Evolutionary conservation across 2,113 vertebrate species (phyloP).

Genomic region (Rhodinocichla rosea): DNA sequence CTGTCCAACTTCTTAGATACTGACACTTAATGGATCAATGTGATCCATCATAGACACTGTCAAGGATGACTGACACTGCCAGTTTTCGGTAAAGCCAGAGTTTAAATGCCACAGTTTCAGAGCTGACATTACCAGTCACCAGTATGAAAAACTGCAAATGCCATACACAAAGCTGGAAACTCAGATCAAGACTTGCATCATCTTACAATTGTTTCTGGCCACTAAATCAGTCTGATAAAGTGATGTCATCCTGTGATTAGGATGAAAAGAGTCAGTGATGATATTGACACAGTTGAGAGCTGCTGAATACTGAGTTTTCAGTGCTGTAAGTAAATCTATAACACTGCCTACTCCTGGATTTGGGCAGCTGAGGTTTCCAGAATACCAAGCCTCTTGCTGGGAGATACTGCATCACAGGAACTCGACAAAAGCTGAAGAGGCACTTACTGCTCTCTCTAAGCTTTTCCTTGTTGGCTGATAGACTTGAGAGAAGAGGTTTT

Average conservation of each 20-base stretch:
- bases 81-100: background rate
- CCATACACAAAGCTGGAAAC: background rate
- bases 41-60: background rate
- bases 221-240: background rate
- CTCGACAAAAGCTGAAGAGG: constrained; percentile 48
- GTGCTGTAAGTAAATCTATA: background rate
- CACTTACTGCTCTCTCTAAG: constrained; percentile 95
- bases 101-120: background rate
- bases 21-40: background rate
- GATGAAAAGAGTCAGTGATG: constrained; percentile 44
- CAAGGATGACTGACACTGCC: background rate
- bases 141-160: background rate
- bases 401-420: constrained; percentile 46
- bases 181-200: background rate
- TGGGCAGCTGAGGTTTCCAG: background rate
- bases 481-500: constrained; percentile 93
- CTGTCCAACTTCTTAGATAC: background rate
- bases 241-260: constrained; percentile 18
- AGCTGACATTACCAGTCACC: background rate
- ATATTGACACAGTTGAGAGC: background rate
- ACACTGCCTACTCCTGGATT: background rate
- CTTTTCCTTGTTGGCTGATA: constrained; percentile 95
- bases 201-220: background rate
- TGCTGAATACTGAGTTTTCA: background rate
- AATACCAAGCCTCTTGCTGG: constrained; percentile 35